Conservation (phyloP, 2,888 invertebrate species). For the Polydrusus tereticollis region DNA sequence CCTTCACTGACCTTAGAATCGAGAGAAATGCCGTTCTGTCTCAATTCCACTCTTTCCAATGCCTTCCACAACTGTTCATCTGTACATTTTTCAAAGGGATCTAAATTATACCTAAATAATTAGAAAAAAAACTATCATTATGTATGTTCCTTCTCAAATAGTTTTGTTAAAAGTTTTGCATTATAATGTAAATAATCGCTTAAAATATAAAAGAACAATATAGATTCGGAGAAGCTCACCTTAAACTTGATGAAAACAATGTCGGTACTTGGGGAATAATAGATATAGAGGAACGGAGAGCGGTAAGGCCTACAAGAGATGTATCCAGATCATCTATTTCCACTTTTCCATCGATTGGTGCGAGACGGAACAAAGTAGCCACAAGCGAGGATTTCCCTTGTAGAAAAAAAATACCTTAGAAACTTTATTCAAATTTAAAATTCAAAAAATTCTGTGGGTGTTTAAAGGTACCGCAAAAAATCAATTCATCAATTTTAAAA, state of each 20-base stretch:
- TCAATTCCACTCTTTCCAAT: conserved; percentile 80
- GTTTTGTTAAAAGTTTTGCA: neutral
- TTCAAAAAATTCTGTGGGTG: too few relatives aligned
- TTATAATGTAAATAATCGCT: too few relatives aligned
- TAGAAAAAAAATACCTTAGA: neutral
- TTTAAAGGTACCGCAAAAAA: too few relatives aligned
- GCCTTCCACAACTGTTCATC: conserved; percentile 85
- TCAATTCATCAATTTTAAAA: too few relatives aligned
- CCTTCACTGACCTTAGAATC: conserved; percentile 79
- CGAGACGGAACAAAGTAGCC: conserved; percentile 85
- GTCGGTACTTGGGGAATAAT: conserved; percentile 89
- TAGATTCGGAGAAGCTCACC: conserved; percentile 70
- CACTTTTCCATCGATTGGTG: conserved; percentile 81
- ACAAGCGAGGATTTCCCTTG: conserved; percentile 85
- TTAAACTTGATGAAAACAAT: conserved; percentile 83
- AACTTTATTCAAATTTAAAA: neutral
- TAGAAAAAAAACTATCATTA: neutral
- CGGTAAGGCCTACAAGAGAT: conserved; percentile 78
- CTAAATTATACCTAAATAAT: conserved; percentile 83
- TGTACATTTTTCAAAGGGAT: conserved; percentile 81
- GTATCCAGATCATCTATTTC: conserved; percentile 83
- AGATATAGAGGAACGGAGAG: conserved; percentile 83
- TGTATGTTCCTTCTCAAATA: neutral
- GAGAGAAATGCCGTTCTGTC: conserved; percentile 75
- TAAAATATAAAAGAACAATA: neutral